Percentiles rank a stretch among this genome's conserved stretches.
These are phyloP conservation scores for Cynodonichthys magdalenae DNA, from an alignment of 2,797 vertebrate species.

Conservation along the genomic window DNA sequence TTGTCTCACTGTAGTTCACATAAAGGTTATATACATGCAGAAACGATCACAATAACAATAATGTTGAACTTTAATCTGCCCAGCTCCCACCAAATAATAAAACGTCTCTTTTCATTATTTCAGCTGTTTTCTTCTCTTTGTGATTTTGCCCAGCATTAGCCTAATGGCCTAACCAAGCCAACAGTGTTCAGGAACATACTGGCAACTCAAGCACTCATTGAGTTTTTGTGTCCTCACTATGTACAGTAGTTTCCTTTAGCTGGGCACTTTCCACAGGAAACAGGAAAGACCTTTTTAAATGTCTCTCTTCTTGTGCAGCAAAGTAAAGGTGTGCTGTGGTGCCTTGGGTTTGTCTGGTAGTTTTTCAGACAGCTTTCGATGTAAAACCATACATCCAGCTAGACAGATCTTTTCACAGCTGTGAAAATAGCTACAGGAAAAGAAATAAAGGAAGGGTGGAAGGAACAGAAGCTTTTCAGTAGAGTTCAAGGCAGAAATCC, in stretches of 20 bases:
- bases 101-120: constrained; percentile 22
- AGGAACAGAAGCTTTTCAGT: constrained; percentile 16
- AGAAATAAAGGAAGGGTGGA: constrained; percentile 39
- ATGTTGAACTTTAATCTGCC: background rate
- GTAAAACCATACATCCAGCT: background rate
- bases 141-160: background rate
- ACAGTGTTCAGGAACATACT: constrained; percentile 30
- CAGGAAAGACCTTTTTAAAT: constrained; percentile 39
- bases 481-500: constrained; percentile 26
- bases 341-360: background rate
- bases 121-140: constrained; percentile 1
- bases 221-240: constrained; percentile 34
- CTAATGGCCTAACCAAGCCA: constrained; percentile 61
- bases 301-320: constrained; percentile 30
- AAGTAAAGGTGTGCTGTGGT: constrained; percentile 21
- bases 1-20: constrained; percentile 10
- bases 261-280: constrained; percentile 61
- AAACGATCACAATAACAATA: constrained; percentile 14
- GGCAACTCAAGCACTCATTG: constrained; percentile 45
- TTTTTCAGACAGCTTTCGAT: background rate
- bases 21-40: constrained; percentile 17
- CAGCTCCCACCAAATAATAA: background rate
- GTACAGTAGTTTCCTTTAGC: constrained; percentile 47
- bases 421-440: constrained; percentile 19
- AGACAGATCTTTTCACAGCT: constrained; percentile 44